Evolutionary conservation across 2,113 vertebrate species (phyloP).

Genomic region (Rhinoptilus africanus): DNA sequence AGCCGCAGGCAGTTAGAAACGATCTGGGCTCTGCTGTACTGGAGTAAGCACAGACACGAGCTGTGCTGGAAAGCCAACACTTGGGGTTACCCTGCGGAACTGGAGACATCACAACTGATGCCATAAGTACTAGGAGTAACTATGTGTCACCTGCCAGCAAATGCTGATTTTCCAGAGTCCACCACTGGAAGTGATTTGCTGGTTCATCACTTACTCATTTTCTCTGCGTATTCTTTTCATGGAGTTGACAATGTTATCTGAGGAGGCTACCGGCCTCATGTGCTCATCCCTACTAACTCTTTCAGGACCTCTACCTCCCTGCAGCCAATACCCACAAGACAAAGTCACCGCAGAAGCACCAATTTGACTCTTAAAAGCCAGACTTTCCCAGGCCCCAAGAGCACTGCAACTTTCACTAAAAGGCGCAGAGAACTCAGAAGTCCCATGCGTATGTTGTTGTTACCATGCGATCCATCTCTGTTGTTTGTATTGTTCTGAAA

Average conservation of each 20-base stretch:
- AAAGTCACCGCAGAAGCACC: neutral
- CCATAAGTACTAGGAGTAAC: neutral
- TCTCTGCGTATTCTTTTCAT: neutral
- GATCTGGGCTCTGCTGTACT: neutral
- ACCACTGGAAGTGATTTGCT: neutral
- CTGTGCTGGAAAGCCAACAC: neutral
- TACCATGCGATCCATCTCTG: neutral
- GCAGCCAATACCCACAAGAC: neutral
- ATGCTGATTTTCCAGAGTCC: neutral
- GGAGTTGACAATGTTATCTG: neutral
- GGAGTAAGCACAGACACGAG: neutral
- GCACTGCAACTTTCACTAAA: neutral
- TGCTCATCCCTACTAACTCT: neutral
- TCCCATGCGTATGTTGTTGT: neutral
- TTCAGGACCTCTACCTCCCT: neutral
- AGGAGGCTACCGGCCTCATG: neutral
- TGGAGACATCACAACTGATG: neutral
- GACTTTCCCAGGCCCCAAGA: rapidly evolving
- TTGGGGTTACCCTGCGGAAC: neutral
- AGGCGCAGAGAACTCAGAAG: neutral
- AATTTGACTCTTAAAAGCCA: neutral
- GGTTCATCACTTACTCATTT: neutral
- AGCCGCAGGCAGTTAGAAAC: neutral
- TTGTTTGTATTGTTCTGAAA: neutral
- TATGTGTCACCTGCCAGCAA: neutral